Base-by-base conservation (phyloP, 2,888 invertebrate genomes). In the Meandrusa payeni region DNA sequence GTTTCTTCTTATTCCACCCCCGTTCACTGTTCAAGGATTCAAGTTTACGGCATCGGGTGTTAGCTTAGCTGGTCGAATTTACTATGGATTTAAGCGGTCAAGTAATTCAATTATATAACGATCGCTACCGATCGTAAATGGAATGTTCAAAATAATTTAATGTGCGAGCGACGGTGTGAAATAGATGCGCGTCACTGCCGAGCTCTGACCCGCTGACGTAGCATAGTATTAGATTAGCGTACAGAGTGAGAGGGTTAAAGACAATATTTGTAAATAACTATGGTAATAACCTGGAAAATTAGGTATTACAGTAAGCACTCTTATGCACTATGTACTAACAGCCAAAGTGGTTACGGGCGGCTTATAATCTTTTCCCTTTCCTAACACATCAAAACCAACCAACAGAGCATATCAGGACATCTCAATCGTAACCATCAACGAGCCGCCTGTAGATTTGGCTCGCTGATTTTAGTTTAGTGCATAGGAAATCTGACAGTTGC, bases 211-310 rank as follows among this genome's bases (percentile, higher is more conserved):
- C 74, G 85, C 83, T 78, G 81, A 63, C 73, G 78, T 86, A 83
- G 82, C 76, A 74, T 86, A 86, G 85, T 59, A 66, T 72, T 85
- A 86, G 83, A 65, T 64, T 85, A 85, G 83, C 71, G 82, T 81
- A 80, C 86, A 85, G 87, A 88, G 87, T 81, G 88, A 86, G 87
- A 87, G 86, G 88, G 86, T 86, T 87, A 78, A 87, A 87, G 88
- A 88, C 88, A 88, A 89, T 89, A 88, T 88, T 86, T 88, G 88
- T 88, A 88, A 80, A 86, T 87, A 87, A 76, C 76, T 81, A 80
- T 75, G 68, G 82, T 87, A 85, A 82, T 79, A 67, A 77, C 81
- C 82, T 83, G 82, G 69, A 63, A 64, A 73, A 69, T 73, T 72
- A 81, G 83, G 81, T 74, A 57, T 79, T 79, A 82, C 85, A 77